Evolutionary conservation across 2,888 invertebrate species (phyloP).

Genomic region (Ceriagrion tenellum): DNA sequence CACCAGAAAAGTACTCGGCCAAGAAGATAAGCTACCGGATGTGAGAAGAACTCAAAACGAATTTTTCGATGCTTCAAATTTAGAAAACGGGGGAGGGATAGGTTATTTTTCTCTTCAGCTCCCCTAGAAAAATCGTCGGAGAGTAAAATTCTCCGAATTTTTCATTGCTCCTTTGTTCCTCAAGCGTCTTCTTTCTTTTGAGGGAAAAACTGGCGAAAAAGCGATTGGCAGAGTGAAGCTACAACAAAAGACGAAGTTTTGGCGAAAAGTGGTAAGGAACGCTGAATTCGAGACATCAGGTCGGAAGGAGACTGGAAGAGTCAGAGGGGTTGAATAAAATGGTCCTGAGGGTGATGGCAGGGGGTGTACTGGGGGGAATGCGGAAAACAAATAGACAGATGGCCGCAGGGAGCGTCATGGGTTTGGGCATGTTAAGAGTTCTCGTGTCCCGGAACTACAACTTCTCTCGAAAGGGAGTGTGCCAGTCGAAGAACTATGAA

Average conservation of each 20-base stretch:
- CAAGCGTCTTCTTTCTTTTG: neutral
- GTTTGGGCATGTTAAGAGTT: neutral
- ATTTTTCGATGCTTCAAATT: neutral
- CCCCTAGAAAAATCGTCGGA: too few species aligned
- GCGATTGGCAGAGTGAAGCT: neutral
- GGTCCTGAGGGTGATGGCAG: neutral
- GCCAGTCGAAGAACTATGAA: neutral
- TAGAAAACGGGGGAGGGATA: too few species aligned
- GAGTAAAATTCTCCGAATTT: too few species aligned
- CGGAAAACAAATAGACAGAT: slow-evolving; percentile 14
- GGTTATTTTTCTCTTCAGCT: too few species aligned
- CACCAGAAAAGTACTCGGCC: too few species aligned
- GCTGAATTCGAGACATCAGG: neutral
- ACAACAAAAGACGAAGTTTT: neutral
- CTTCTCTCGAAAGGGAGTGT: too few species aligned
- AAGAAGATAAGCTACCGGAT: too few species aligned
- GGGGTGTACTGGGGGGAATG: neutral
- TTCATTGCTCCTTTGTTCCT: neutral
- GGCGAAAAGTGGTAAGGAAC: neutral
- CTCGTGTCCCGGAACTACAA: neutral
- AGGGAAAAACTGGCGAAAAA: neutral
- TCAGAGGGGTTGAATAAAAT: neutral
- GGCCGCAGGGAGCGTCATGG: neutral
- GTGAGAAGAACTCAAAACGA: neutral
- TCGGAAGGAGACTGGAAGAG: neutral